phyloP scores from a whole-genome alignment of 2,888 invertebrate species.

The Phyllotreta cruciferae region DNA sequence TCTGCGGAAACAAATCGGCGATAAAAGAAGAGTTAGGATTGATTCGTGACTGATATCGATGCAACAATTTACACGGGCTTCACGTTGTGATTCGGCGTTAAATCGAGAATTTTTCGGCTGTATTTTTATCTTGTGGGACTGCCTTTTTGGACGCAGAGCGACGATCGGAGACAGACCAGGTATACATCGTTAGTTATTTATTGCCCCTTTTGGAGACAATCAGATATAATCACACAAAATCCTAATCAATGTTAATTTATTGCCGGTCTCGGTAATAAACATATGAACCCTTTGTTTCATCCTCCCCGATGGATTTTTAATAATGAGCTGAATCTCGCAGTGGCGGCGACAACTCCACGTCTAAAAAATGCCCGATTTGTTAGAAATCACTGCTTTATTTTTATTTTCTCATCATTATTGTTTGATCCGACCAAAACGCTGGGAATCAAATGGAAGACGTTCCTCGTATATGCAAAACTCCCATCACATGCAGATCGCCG shows the following conservation, averaged over 20 bases:
- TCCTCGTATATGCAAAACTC: constrained; percentile 9
- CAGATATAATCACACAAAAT: constrained; percentile 61
- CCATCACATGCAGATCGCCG: constrained; percentile 22
- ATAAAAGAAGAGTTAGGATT: too few species aligned
- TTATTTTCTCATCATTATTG: too few species aligned
- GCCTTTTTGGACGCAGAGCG: constrained; percentile 23
- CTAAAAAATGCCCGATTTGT: neutral
- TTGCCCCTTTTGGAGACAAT: constrained; percentile 59
- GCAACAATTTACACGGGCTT: constrained; percentile 6
- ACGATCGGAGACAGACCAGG: constrained; percentile 48
- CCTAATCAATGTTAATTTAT: constrained; percentile 62
- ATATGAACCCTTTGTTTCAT: constrained; percentile 61
- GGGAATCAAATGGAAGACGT: too few species aligned
- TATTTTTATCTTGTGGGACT: constrained; percentile 40
- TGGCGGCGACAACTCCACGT: constrained; percentile 6
- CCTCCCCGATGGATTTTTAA: constrained; percentile 52
- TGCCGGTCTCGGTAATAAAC: constrained; percentile 59
- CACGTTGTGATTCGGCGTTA: constrained; percentile 44
- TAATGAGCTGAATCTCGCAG: constrained; percentile 54
- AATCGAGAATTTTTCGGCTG: constrained; percentile 43
- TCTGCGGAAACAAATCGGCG: too few species aligned
- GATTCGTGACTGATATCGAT: neutral
- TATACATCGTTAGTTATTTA: constrained; percentile 59
- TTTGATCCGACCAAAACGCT: too few species aligned
- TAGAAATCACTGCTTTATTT: too few species aligned